Conservation (phyloP, 92 coral and sea anemone genomes). For the Phenganax marumi region DNA sequence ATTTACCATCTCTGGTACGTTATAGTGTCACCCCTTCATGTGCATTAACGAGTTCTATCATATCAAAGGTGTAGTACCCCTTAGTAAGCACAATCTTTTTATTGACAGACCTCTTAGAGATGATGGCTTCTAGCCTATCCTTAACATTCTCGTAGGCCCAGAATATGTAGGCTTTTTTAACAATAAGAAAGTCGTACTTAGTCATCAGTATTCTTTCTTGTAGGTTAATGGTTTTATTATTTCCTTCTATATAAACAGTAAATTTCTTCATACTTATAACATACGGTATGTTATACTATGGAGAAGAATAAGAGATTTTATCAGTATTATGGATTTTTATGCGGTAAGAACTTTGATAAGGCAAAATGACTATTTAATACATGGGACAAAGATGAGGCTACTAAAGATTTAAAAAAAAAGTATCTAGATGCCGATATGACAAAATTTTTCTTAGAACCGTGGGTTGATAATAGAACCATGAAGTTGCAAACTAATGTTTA, state of each 20-base stretch:
- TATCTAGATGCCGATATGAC: not conserved
- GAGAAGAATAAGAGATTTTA: not conserved
- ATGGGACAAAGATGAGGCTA: not conserved
- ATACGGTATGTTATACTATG: conserved; percentile 17
- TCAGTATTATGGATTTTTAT: too few relatives aligned
- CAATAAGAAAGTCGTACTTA: conserved; percentile 12
- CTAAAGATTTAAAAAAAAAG: not conserved
- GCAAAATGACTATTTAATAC: too few relatives aligned
- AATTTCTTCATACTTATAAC: conserved; percentile 25
- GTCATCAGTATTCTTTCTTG: not conserved
- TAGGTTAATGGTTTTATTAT: not conserved
- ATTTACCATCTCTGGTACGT: not conserved
- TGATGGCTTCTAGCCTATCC: not conserved
- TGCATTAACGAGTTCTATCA: too few relatives aligned
- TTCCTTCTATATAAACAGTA: conserved; percentile 8
- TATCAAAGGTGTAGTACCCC: conserved; percentile 35
- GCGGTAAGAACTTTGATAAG: not conserved
- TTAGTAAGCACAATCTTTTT: too few relatives aligned
- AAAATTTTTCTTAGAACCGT: too few relatives aligned
- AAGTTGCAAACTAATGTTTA: too few relatives aligned
- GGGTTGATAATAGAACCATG: too few relatives aligned
- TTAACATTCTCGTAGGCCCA: conserved; percentile 38
- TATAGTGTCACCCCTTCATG: conserved; percentile 7
- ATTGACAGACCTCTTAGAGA: not conserved
- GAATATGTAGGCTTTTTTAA: conserved; percentile 28